phyloP scores from a whole-genome alignment of 2,888 invertebrate species.

The Teinopalpus imperialis region DNA sequence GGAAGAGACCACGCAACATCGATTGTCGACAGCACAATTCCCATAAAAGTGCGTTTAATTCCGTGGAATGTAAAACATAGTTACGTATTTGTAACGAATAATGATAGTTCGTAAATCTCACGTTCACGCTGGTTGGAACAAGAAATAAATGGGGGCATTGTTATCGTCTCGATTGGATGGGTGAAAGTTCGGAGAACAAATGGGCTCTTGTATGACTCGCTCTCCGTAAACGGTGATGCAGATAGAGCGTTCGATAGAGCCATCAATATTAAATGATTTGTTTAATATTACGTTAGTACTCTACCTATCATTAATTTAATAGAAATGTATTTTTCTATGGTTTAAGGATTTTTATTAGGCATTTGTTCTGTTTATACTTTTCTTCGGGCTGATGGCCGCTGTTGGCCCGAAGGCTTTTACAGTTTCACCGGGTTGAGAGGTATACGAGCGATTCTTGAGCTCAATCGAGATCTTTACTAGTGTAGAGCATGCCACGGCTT shows the following conservation, averaged over 20 bases:
- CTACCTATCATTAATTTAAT: too few species aligned
- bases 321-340: too few species aligned
- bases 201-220: slow-evolving; percentile 32
- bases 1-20: slow-evolving; percentile 21
- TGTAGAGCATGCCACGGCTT: too few species aligned
- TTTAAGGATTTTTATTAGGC: too few species aligned
- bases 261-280: slow-evolving; percentile 5
- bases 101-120: slow-evolving; percentile 54
- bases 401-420: too few species aligned
- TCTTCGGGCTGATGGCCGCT: too few species aligned
- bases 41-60: slow-evolving; percentile 32
- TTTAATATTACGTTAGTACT: not conserved
- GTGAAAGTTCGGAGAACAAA: slow-evolving; percentile 67
- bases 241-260: slow-evolving; percentile 5
- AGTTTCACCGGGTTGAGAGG: too few species aligned
- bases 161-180: slow-evolving; percentile 54
- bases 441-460: too few species aligned
- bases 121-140: slow-evolving; percentile 35
- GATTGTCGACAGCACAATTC: slow-evolving; percentile 36
- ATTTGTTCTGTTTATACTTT: too few species aligned
- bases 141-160: slow-evolving; percentile 45
- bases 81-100: slow-evolving; percentile 35
- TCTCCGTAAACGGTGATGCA: slow-evolving; percentile 35
- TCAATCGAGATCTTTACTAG: too few species aligned
- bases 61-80: slow-evolving; percentile 29